A percentile compares a stretch with the other conserved stretches of the same genome.
Conservation (phyloP, 2,797 vertebrate genomes). For the Falco biarmicus region DNA sequence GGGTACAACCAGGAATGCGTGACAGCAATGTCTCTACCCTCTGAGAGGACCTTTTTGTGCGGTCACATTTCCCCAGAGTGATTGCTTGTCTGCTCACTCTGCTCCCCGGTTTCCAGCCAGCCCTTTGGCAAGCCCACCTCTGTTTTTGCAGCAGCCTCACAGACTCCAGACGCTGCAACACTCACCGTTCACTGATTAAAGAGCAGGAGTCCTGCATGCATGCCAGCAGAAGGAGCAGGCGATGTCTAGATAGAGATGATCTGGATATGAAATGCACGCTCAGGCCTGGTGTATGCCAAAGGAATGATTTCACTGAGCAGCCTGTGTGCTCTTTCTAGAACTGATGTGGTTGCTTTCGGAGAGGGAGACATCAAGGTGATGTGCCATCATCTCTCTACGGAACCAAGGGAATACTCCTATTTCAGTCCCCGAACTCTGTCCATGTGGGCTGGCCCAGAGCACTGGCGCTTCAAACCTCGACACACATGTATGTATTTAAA, state of each 20-base stretch:
- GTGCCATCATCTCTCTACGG: slow-evolving; percentile 89
- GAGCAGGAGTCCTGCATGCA: not conserved
- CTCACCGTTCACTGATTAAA: not conserved
- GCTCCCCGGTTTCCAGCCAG: not conserved
- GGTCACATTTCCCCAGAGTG: not conserved
- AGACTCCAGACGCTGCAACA: not conserved
- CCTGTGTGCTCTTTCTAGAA: slow-evolving; percentile 42
- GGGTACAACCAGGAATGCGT: not conserved
- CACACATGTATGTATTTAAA: slow-evolving; percentile 81
- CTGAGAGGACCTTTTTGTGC: not conserved
- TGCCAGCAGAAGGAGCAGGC: not conserved
- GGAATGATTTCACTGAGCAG: not conserved
- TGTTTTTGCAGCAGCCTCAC: not conserved
- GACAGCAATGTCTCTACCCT: not conserved
- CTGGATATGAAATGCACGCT: not conserved
- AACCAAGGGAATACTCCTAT: slow-evolving; percentile 96
- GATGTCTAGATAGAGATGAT: not conserved
- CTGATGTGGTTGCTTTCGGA: slow-evolving; percentile 77
- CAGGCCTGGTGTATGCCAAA: not conserved
- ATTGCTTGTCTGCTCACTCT: not conserved
- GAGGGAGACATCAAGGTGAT: slow-evolving; percentile 85
- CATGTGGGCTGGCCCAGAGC: slow-evolving; percentile 93
- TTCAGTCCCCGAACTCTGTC: slow-evolving; percentile 94
- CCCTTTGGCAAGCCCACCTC: not conserved
- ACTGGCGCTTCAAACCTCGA: slow-evolving; percentile 93